Evolutionary conservation across 2,113 vertebrate species (phyloP), one percentile per base, ranked within the genome.

Genomic region (Cryptomyrus ogoouensis): DNA sequence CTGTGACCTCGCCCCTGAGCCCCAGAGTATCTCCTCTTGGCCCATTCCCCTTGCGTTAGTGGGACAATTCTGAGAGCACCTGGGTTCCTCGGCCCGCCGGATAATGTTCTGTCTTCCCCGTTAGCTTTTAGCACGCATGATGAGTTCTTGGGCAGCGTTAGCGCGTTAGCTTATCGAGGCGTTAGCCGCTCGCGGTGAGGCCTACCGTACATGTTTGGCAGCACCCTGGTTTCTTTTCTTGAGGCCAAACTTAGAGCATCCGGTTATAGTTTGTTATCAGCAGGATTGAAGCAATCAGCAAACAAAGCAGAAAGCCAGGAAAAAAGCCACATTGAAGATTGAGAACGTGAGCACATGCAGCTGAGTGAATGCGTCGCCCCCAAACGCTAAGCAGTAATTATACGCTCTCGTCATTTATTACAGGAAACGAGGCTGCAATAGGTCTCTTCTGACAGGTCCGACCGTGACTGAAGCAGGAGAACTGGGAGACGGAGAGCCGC

Each of bases 191-290:
- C 90, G 92, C 92, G 91, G 92, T 2, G 56, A n/a, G 56, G 89
- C 91, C 93, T 90, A 90, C 90, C 50, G 90, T 89, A 93, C 92
- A 93, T 93, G 92, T 94, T 95, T 93, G 95, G 95, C 94, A 93
- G 95, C 95, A 93, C 9, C 1, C 31, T 9, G 5, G 15, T 39
- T 77, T 89, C 88, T 89, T 91, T 94, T 94, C 95, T 94, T 94
- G 95, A 94, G 90, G 89, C 89, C 92, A 91, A 89, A 88, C 89
- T 87, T 89, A 52, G 66, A 92, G 92, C 92, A 93, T 93, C 95
- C 94, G 93, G 95, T 95, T 95, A 94, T 92, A 94, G 91, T 93
- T 95, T 93, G 58, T 89, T 92, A 92, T 94, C 93, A 94, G 93
- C 83, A 87, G 91, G 89, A 92, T 91, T 91, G 94, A 93, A 93